Percentiles rank a stretch among this genome's conserved stretches.
phyloP scores from a whole-genome alignment of 1,140 invertebrate species.

The Halesus radiatus region DNA sequence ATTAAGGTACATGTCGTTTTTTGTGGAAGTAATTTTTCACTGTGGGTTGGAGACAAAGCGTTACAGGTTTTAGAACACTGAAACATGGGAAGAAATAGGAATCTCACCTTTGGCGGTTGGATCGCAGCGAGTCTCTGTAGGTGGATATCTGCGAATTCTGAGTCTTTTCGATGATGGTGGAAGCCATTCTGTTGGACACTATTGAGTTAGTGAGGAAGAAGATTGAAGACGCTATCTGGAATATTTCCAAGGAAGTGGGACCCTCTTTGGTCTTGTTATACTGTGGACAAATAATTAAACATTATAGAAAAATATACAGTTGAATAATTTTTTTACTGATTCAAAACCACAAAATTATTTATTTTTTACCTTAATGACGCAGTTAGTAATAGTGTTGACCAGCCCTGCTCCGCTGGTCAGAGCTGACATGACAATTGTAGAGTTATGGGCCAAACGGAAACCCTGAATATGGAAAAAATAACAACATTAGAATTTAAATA shows the following conservation, averaged over 20 bases:
- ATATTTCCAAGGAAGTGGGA: slow-evolving; percentile 51
- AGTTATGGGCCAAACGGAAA: slow-evolving; percentile 9
- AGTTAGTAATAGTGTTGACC: slow-evolving; percentile 31
- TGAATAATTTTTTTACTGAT: too few species aligned
- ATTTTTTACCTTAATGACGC: slow-evolving; percentile 36
- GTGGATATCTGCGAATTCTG: slow-evolving; percentile 55
- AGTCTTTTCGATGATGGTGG: slow-evolving; percentile 61
- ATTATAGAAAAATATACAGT: slow-evolving; percentile 34
- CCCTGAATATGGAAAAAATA: too few species aligned
- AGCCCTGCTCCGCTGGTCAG: slow-evolving; percentile 42
- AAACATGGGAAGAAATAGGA: not conserved
- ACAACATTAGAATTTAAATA: too few species aligned
- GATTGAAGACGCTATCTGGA: slow-evolving; percentile 63
- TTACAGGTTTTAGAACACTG: too few species aligned
- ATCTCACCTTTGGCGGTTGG: slow-evolving; percentile 52
- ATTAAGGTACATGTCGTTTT: too few species aligned
- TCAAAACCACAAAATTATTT: too few species aligned
- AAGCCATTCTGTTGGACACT: slow-evolving; percentile 60
- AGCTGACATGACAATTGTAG: slow-evolving; percentile 10
- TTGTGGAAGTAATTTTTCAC: too few species aligned
- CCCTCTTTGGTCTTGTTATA: slow-evolving; percentile 55
- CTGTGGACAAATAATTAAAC: slow-evolving; percentile 60
- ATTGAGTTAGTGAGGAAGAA: slow-evolving; percentile 64
- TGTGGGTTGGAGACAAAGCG: too few species aligned
- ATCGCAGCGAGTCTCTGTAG: slow-evolving; percentile 45